These are phyloP conservation scores for Heliconius erato DNA, from an alignment of 2,888 invertebrate genomes.

Conservation along the genomic window DNA sequence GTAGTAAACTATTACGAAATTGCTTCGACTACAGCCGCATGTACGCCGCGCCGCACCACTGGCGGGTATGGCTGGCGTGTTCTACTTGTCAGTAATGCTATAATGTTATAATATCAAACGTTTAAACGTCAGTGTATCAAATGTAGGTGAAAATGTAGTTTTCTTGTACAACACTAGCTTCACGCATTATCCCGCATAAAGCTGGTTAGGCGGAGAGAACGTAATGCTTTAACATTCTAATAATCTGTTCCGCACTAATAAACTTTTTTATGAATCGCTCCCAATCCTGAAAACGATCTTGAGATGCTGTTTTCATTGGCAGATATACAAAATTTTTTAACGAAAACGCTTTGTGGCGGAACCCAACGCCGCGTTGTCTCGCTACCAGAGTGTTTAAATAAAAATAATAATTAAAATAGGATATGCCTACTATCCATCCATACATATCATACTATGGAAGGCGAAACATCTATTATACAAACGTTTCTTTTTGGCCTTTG, in stretches of 20 bases:
- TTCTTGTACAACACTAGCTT: not conserved
- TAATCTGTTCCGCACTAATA: no score
- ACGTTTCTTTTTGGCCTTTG: not conserved
- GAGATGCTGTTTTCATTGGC: no score
- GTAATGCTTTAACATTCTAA: no score
- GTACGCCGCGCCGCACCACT: not conserved
- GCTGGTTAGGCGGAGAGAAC: no score
- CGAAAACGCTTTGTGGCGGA: not conserved
- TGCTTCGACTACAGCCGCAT: slow-evolving; percentile 27
- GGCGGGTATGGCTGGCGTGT: slow-evolving; percentile 13
- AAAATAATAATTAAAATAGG: no score
- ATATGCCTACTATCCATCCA: no score
- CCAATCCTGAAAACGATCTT: no score
- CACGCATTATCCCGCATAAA: no score
- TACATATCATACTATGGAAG: no score
- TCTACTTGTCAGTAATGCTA: slow-evolving; percentile 19
- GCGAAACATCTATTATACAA: no score
- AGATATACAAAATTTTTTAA: no score
- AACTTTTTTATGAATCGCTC: no score
- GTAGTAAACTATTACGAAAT: slow-evolving; percentile 37
- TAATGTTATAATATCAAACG: slow-evolving; percentile 28
- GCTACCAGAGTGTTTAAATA: not conserved
- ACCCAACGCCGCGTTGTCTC: not conserved
- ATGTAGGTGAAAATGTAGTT: not conserved
- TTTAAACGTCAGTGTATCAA: not conserved